Evolutionary conservation across 2,113 vertebrate species (phyloP).

Genomic region (Collichthys lucidus): DNA sequence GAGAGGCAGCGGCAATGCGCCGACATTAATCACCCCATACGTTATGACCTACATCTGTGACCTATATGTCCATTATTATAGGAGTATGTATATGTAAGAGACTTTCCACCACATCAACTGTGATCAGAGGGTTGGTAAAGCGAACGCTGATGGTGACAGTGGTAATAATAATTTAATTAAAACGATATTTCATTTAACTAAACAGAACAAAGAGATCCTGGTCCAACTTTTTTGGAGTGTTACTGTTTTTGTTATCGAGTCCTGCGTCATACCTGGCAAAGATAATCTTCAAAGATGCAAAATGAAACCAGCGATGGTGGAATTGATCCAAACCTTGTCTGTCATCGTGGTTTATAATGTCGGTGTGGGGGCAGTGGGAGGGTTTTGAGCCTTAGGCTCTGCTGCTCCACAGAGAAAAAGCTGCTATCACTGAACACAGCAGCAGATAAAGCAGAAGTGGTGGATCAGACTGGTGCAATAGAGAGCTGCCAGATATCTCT

Average conservation of each 20-base stretch:
- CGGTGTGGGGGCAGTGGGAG: slow-evolving; percentile 30
- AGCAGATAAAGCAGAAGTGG: background rate
- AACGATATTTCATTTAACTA: background rate
- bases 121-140: background rate
- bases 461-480: background rate
- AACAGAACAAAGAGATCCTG: background rate
- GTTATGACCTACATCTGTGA: slow-evolving; percentile 50
- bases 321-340: slow-evolving; percentile 24
- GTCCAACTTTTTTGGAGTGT: background rate
- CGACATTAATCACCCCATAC: slow-evolving; percentile 49
- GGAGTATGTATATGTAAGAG: background rate
- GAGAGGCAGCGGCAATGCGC: background rate
- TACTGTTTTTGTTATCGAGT: background rate
- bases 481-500: background rate
- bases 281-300: slow-evolving; percentile 12
- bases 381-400: background rate
- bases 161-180: slow-evolving; percentile 6
- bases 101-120: slow-evolving; percentile 15
- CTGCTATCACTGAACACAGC: slow-evolving; percentile 3
- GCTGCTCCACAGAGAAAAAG: slow-evolving; percentile 9
- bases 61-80: slow-evolving; percentile 27
- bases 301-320: slow-evolving; percentile 9
- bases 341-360: slow-evolving; percentile 27
- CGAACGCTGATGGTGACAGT: background rate
- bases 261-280: background rate